These are phyloP conservation scores for Malthinus seriepunctatus DNA, from an alignment of 2,888 invertebrate species.

Conservation along the genomic window DNA sequence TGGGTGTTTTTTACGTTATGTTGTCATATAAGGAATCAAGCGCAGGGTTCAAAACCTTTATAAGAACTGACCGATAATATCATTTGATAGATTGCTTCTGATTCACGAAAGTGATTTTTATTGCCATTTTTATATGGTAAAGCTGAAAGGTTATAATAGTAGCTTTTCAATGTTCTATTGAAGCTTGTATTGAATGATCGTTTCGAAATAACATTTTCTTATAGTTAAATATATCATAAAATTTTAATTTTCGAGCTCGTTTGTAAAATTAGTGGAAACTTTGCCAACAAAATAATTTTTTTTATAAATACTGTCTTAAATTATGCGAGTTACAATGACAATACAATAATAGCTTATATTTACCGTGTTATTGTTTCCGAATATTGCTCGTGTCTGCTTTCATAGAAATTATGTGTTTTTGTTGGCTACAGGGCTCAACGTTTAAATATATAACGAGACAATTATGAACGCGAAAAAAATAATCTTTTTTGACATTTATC, in stretches of 20 bases:
- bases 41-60: constrained; percentile 22
- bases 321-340: constrained; percentile 27
- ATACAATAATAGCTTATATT: constrained; percentile 30
- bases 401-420: constrained; percentile 34
- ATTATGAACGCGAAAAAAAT: constrained; percentile 31
- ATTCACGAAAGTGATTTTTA: constrained; percentile 54
- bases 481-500: constrained; percentile 31
- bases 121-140: constrained; percentile 39
- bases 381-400: constrained; percentile 35
- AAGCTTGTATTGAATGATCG: constrained; percentile 3
- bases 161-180: constrained; percentile 14
- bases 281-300: constrained; percentile 24
- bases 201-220: constrained; percentile 3
- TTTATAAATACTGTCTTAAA: constrained; percentile 24
- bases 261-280: constrained; percentile 13
- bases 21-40: constrained; percentile 32
- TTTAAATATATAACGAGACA: constrained; percentile 26
- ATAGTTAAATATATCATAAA: neutral
- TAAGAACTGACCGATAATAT: constrained; percentile 48
- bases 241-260: constrained; percentile 11
- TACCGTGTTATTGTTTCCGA: constrained; percentile 33
- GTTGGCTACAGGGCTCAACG: constrained; percentile 31
- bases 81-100: constrained; percentile 52
- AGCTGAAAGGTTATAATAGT: constrained; percentile 21
- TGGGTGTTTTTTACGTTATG: constrained; percentile 46